Base-by-base conservation (phyloP, 2,113 vertebrate genomes). In the Martes martes region DNA sequence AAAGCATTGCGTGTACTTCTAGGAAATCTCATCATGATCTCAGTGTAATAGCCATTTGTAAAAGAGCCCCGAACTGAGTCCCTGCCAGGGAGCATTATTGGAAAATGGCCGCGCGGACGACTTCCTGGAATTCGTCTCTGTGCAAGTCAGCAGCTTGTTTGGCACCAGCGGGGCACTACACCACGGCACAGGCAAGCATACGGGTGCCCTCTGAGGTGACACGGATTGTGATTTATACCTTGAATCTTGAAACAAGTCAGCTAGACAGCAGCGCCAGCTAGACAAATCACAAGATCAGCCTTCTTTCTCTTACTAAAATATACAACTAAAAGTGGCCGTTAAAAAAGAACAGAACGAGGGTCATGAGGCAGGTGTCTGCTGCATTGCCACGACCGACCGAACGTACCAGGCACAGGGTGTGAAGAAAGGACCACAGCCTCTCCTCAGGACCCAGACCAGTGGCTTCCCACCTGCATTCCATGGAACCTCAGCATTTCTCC, bases 11-110 rank as follows among this genome's bases (percentile, higher is more conserved):
- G 0, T 89, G 81, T 83, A 87, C 80, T 97, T 97, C 94, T 95
- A 92, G 96, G 97, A 96, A 97, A 97, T 96, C 95, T 96, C 97
- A 92, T 96, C 96, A 97, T 65, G 84, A 97, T 89, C 97, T 97
- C 94, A 94, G 79, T 23, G 79, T 92, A 96, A 93, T 73, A 63
- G 85, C 91, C 91, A 98, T 94, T 96, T 96, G 93, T 96, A 67
- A 94, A 85, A 90, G 87, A 95, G 89, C 89, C 57, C 33, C 88
- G 69, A 69, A 91, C 76, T 24, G 84, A 96, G 76, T 50, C 78
- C 31, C 82, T 52, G 96, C 97, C 89, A 97, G 95, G 83, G 94
- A 91, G 80, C 31, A 18, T 91, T 95, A 91, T 95, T 97, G 97
- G 95, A 94, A 96, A 96, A 89, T 7, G 80, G 96, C 91, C 82